Percentiles rank a stretch among this genome's conserved stretches.
Conservation (phyloP, 2,113 vertebrate species). For the Dendropsophus ebraccatus region DNA sequence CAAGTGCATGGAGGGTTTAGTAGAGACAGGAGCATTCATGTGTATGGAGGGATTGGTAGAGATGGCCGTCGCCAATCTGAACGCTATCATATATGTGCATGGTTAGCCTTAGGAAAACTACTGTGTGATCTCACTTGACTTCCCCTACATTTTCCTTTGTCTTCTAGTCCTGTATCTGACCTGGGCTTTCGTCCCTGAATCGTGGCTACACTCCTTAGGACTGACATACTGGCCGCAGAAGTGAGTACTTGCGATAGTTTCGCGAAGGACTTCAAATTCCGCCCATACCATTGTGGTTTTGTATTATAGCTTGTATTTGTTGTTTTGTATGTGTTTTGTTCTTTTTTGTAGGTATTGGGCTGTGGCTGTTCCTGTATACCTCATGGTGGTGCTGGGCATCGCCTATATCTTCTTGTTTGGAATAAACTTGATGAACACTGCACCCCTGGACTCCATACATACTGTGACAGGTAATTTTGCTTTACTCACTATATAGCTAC, state of each 20-base stretch:
- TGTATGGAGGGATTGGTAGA: no score
- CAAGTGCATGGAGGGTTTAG: no score
- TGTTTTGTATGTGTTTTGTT: not conserved
- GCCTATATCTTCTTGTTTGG: conserved; percentile 84
- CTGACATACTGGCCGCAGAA: conserved; percentile 98
- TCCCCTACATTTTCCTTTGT: not conserved
- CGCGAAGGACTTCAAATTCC: not conserved
- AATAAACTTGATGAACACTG: conserved; percentile 91
- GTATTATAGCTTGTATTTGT: not conserved
- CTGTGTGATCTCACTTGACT: no score
- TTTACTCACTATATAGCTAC: no score
- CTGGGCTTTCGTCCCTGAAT: conserved; percentile 92
- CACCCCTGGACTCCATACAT: conserved; percentile 84
- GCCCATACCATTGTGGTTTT: not conserved
- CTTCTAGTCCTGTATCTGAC: conserved; percentile 85
- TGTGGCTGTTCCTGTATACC: conserved; percentile 85
- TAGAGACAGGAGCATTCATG: no score
- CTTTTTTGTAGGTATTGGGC: conserved; percentile 87
- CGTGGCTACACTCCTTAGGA: conserved; percentile 89
- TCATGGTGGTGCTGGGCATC: conserved; percentile 80
- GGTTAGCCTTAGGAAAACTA: no score
- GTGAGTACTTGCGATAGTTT: conserved; percentile 72
- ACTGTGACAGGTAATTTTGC: conserved; percentile 87
- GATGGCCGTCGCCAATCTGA: no score
- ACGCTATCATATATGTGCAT: no score